Percentiles rank a stretch among this genome's conserved stretches.
phyloP scores from a whole-genome alignment of 2,888 invertebrate genomes.

The Temnothorax ravouxi region DNA sequence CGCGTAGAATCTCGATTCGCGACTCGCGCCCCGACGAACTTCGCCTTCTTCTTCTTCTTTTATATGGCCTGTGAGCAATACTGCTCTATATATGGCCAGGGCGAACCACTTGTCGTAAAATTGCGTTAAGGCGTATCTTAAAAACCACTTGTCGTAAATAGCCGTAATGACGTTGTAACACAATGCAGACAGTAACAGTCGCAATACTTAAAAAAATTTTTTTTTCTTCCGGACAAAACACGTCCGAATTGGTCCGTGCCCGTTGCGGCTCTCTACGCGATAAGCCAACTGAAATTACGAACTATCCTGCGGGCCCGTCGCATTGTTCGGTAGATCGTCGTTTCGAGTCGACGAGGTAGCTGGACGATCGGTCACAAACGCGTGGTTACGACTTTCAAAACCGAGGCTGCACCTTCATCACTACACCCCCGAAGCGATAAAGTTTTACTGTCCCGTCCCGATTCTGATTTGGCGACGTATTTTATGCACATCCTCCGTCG shows the following conservation, averaged over 20 bases:
- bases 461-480: slow-evolving; percentile 32
- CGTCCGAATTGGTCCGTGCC: no score
- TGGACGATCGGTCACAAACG: slow-evolving; percentile 46
- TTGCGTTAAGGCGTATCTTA: no score
- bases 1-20: background rate
- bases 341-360: background rate
- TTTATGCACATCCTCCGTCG: background rate
- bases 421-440: slow-evolving; percentile 54
- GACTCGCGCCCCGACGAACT: slow-evolving; percentile 15
- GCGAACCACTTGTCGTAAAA: no score
- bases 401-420: slow-evolving; percentile 22
- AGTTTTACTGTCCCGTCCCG: slow-evolving; percentile 57
- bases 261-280: no score
- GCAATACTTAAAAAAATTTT: no score
- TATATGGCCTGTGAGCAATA: no score
- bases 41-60: no score
- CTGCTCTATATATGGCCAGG: no score
- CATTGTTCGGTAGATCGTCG: slow-evolving; percentile 30
- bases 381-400: slow-evolving; percentile 65
- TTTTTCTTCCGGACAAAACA: no score
- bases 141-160: no score
- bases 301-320: background rate
- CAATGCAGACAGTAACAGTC: no score
- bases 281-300: slow-evolving; percentile 52
- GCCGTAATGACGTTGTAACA: no score